Evolutionary conservation across 2,888 invertebrate species (phyloP).

Genomic region (Linyphia triangularis): DNA sequence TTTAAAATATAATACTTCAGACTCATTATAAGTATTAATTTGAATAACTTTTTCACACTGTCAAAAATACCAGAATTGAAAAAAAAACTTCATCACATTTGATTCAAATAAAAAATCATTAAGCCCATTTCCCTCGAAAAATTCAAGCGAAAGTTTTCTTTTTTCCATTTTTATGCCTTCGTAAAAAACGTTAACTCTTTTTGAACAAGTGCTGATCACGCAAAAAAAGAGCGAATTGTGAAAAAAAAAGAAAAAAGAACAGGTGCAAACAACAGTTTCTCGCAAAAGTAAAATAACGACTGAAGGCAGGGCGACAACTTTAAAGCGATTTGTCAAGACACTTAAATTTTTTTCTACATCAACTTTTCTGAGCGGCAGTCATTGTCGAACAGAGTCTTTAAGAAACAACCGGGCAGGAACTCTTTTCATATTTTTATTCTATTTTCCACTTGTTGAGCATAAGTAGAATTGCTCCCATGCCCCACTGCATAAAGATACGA

Average conservation of each 20-base stretch:
- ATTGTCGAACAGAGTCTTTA: constrained; percentile 42
- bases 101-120: no score
- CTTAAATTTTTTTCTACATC: constrained; percentile 34
- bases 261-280: constrained; percentile 44
- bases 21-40: no score
- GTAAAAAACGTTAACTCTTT: background rate
- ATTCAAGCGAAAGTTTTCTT: background rate
- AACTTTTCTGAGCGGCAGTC: constrained; percentile 41
- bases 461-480: constrained; percentile 59
- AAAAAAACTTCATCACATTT: no score
- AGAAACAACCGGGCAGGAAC: constrained; percentile 24
- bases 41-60: no score
- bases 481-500: constrained; percentile 53
- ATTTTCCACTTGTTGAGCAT: constrained; percentile 69
- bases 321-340: constrained; percentile 58
- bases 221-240: background rate
- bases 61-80: background rate
- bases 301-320: constrained; percentile 37
- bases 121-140: background rate
- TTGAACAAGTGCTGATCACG: background rate
- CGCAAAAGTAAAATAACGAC: constrained; percentile 40
- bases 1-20: no score
- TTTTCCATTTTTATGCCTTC: background rate
- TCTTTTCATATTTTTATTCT: constrained; percentile 51
- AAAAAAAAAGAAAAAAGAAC: constrained; percentile 1